Percentiles rank a stretch among this genome's conserved stretches.
These are phyloP conservation scores for Diarsia rubi DNA, from an alignment of 2,888 invertebrate genomes.

Conservation along the genomic window DNA sequence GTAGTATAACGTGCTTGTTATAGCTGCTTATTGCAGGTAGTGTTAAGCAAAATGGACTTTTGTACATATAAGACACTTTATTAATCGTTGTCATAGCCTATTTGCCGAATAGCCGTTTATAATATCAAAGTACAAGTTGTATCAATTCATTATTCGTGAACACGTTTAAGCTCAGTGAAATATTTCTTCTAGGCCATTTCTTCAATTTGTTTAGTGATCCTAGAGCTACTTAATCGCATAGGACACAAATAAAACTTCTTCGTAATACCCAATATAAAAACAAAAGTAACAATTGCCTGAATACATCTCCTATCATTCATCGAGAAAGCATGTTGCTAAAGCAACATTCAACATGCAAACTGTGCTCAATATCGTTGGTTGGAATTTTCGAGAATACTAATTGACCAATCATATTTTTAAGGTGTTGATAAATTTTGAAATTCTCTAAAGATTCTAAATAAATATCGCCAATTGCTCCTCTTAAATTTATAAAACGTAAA, in stretches of 20 bases:
- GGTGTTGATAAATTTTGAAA: conserved; percentile 86
- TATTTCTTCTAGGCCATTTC: conserved; percentile 66
- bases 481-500: conserved; percentile 87
- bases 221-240: conserved; percentile 63
- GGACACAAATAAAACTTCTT: conserved; percentile 64
- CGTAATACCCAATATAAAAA: conserved; percentile 75
- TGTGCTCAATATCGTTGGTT: conserved; percentile 76
- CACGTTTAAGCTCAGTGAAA: conserved; percentile 81
- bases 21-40: conserved; percentile 79
- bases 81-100: conserved; percentile 76
- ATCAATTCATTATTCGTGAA: conserved; percentile 73
- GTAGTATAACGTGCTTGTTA: conserved; percentile 83
- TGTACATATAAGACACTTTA: conserved; percentile 78
- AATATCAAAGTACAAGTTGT: conserved; percentile 68
- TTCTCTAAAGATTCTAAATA: conserved; percentile 88
- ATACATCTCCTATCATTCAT: conserved; percentile 79
- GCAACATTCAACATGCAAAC: conserved; percentile 79
- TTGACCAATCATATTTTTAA: conserved; percentile 76
- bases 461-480: conserved; percentile 85
- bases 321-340: conserved; percentile 82
- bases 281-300: conserved; percentile 82
- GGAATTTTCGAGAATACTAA: conserved; percentile 77
- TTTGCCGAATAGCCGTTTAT: conserved; percentile 63
- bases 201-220: conserved; percentile 52
- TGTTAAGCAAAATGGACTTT: conserved; percentile 85